Evolutionary conservation across 2,888 invertebrate genomes (phyloP), one percentile per base, ranked within the genome.

Genomic region (Chrysodeixis includens): DNA sequence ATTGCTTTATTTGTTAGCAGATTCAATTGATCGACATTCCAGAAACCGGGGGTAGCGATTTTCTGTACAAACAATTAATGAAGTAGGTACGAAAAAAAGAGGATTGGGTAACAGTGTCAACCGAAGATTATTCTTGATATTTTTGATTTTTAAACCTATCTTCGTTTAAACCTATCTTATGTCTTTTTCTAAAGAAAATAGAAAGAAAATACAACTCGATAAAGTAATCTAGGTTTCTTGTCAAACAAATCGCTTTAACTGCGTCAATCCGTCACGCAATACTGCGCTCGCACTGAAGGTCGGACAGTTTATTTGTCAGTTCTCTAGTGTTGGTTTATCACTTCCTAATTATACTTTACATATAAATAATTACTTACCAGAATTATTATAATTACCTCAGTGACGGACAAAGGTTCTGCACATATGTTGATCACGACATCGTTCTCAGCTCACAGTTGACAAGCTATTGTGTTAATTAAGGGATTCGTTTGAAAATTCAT

Each of bases 201-300:
- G 12, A 12, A 35, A 26, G 26, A 26, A 26, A 26, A 26, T 6
- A 4, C 26, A n/a, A n/a, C 26, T 26, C 26, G 6, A 6, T 26
- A 26, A 26, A 26, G 26, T 10, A 40, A 14, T 40, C n/a, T 40
- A 40, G 14, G n/a, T n/a, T n/a, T n/a, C n/a, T n/a, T 40, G 14
- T 40, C 14, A 14, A n/a, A 40, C 0, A 40, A 40, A 14, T n/a
- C n/a, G n/a, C n/a, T 40, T n/a, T n/a, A 40, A 40, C n/a, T n/a
- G n/a, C n/a, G 40, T 40, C 40, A n/a, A n/a, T 40, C 40, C 40
- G 40, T 40, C n/a, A 40, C n/a, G n/a, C 40, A 4, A n/a, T n/a
- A 40, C 40, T 40, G 40, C 40, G 40, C 40, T 40, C n/a, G 40
- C 6, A n/a, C 40, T 40, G 40, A 40, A 40, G 40, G 40, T 40